Base-by-base conservation (phyloP, 2,113 vertebrate species). In the Tetrao urogallus region DNA sequence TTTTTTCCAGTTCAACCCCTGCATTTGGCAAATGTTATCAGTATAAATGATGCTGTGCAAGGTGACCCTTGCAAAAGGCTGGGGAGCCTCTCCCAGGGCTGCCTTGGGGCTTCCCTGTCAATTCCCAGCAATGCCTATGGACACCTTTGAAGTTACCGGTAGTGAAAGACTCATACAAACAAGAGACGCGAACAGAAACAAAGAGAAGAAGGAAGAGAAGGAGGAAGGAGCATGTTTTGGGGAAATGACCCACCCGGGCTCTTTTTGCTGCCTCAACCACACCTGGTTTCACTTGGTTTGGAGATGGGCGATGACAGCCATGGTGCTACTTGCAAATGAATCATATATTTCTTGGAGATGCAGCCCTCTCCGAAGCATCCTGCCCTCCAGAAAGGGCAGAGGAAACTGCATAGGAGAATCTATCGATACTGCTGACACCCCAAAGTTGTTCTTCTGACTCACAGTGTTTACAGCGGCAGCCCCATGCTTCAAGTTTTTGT, bases 321-420 rank as follows among this genome's bases (percentile, higher is more conserved):
- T 5, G 38, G 17, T 66, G 24, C 45, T 54, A 48, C 82, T 6
- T 14, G 1, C 50, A 12, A 9, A 3, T 63, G 47, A 92, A 75
- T 86, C 67, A 79, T 34, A 1, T 8, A 38, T 4, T n/a, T 66
- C 84, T 64, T 21, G 24, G 72, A 75, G 61, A 71, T 82, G 32
- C 43, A 9, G 11, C 75, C 34, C 10, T 42, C 15, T 27, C 34
- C 50, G 13, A 7, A 47, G 19, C 19, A 8, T 40, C 43, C 28
- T 40, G 2, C 15, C n/a, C 45, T 87, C 56, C 66, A 19, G 3
- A 66, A 20, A n/a, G 57, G 57, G 21, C 7, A 32, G 32, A 64
- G 25, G 36, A 48, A 74, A 20, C 43, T n/a, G 12, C 27, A 3
- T 2, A 2, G 3, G 1, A 3, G 7, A 13, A 36, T 38, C 69